phyloP scores from a whole-genome alignment of 2,888 invertebrate species.

The Leptarthrus brevirostris region DNA sequence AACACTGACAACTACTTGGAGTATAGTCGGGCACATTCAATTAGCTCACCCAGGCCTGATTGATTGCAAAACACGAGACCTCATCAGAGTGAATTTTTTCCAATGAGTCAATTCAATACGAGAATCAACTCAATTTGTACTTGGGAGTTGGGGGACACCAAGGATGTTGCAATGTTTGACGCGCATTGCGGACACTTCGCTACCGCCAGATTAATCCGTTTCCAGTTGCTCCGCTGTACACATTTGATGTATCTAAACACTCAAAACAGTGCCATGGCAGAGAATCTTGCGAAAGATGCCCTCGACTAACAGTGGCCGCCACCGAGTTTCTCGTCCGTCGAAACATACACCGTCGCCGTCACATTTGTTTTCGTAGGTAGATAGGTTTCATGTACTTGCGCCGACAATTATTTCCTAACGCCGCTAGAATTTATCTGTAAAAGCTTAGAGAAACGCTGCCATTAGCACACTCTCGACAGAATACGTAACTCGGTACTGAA shows the following conservation, averaged over 20 bases:
- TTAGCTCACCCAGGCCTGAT: slow-evolving; percentile 37
- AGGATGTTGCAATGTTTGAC: slow-evolving; percentile 29
- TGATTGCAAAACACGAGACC: slow-evolving; percentile 37
- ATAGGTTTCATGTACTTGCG: neutral
- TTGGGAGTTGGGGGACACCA: slow-evolving; percentile 12
- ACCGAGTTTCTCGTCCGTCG: slow-evolving; percentile 1
- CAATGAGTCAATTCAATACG: neutral
- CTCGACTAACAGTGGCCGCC: slow-evolving; percentile 47
- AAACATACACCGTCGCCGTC: slow-evolving; percentile 8
- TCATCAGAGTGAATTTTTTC: neutral
- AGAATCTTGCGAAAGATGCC: slow-evolving; percentile 49
- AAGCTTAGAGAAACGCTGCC: slow-evolving; percentile 34
- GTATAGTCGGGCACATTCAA: slow-evolving; percentile 20
- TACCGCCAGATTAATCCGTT: slow-evolving; percentile 35
- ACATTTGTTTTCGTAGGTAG: slow-evolving; percentile 23
- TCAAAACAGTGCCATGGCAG: slow-evolving; percentile 45
- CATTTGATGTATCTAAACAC: slow-evolving; percentile 27
- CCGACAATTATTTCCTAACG: slow-evolving; percentile 43
- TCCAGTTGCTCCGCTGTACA: slow-evolving; percentile 24
- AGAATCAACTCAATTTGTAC: slow-evolving; percentile 42
- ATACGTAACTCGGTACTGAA: slow-evolving; percentile 12
- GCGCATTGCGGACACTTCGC: slow-evolving; percentile 14
- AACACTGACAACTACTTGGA: slow-evolving; percentile 19
- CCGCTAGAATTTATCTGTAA: slow-evolving; percentile 44
- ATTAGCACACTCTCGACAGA: slow-evolving; percentile 32